Evolutionary conservation across 2,888 invertebrate species (phyloP).

Genomic region (Protonemura montana): DNA sequence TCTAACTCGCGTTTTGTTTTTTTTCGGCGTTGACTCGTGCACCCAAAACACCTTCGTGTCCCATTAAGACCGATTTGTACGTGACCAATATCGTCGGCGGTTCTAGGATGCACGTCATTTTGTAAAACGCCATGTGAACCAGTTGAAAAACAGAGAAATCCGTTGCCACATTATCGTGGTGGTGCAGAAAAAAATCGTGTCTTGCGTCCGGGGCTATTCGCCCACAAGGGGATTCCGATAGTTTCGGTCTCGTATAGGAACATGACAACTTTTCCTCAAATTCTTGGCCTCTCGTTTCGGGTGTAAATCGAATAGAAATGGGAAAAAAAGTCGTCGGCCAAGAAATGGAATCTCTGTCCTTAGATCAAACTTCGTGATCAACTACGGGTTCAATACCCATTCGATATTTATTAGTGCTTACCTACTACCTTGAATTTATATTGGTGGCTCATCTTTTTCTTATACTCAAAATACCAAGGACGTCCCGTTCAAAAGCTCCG

Average conservation of each 20-base stretch:
- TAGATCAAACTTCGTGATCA: neutral
- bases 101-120: neutral
- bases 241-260: neutral
- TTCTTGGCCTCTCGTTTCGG: neutral
- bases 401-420: neutral
- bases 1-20: neutral
- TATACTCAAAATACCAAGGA: neutral
- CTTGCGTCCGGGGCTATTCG: neutral
- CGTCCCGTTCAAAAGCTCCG: neutral
- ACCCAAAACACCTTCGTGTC: neutral
- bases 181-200: neutral
- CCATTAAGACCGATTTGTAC: neutral
- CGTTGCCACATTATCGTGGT: neutral
- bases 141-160: neutral
- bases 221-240: neutral
- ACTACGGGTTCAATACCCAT: neutral
- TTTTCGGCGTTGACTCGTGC: neutral
- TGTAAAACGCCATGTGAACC: neutral
- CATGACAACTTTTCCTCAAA: neutral
- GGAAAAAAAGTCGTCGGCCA: neutral
- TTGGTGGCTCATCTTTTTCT: neutral
- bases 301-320: neutral
- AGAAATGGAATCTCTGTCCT: neutral
- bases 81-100: neutral
- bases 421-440: slow-evolving; percentile 27